A percentile compares a stretch with the other conserved stretches of the same genome.
These are phyloP conservation scores for Rhagonycha fulva DNA, from an alignment of 2,888 invertebrate genomes.

Conservation along the genomic window DNA sequence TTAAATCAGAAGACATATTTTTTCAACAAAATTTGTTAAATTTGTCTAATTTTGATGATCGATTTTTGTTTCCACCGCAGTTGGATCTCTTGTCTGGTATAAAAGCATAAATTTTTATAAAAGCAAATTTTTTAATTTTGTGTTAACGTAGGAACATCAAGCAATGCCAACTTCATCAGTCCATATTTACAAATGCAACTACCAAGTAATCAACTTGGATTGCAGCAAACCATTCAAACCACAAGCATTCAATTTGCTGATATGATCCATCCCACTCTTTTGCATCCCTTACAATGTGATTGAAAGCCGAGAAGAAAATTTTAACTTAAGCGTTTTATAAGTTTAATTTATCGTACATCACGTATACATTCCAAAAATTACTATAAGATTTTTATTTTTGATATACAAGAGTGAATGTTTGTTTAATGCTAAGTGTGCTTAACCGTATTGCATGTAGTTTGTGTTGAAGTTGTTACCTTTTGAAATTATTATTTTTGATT, in stretches of 20 bases:
- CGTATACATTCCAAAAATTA: slow-evolving; percentile 11
- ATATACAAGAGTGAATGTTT: slow-evolving; percentile 5
- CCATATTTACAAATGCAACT: slow-evolving; percentile 45
- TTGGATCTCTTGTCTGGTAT: slow-evolving; percentile 44
- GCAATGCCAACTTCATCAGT: slow-evolving; percentile 39
- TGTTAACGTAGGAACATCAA: slow-evolving; percentile 33
- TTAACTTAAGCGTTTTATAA: background rate
- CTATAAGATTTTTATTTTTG: slow-evolving; percentile 10
- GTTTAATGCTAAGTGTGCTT: background rate
- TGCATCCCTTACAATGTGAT: slow-evolving; percentile 36
- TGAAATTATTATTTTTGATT: background rate
- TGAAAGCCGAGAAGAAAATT: background rate
- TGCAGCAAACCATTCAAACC: slow-evolving; percentile 31
- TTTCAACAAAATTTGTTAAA: slow-evolving; percentile 47
- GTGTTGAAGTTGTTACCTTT: background rate
- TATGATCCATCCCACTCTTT: slow-evolving; percentile 37
- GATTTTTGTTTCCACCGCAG: slow-evolving; percentile 42
- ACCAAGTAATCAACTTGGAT: slow-evolving; percentile 38
- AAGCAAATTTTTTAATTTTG: background rate
- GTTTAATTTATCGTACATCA: background rate
- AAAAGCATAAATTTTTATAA: background rate
- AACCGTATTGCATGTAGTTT: background rate
- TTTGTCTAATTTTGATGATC: slow-evolving; percentile 46
- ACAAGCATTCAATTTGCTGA: slow-evolving; percentile 42
- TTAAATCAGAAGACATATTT: slow-evolving; percentile 48